phyloP scores from a whole-genome alignment of 1,140 invertebrate species.

The Eriosoma lanigerum region DNA sequence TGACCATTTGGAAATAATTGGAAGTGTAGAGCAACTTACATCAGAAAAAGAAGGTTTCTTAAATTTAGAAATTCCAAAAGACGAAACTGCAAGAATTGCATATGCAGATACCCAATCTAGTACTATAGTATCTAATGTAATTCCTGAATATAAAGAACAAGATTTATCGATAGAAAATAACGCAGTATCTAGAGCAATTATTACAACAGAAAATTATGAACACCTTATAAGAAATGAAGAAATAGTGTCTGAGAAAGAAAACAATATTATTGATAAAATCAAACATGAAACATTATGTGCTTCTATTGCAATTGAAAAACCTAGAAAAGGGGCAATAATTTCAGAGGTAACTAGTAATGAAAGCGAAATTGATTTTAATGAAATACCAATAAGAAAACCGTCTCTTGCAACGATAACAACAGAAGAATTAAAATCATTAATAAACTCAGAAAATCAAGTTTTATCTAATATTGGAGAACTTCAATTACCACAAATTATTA shows the following conservation, averaged over 20 bases:
- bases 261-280: neutral
- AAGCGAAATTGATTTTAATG: neutral
- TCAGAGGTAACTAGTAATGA: constrained; percentile 11
- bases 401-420: neutral
- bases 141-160: constrained; percentile 60
- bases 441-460: constrained; percentile 34
- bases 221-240: constrained; percentile 25
- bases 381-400: neutral
- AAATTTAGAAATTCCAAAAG: constrained; percentile 55
- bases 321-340: neutral
- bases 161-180: constrained; percentile 10
- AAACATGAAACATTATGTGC: neutral
- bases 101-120: constrained; percentile 59
- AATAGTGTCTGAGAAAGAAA: constrained; percentile 34
- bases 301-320: neutral
- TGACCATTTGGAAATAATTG: constrained; percentile 15
- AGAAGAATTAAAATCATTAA: constrained; percentile 37
- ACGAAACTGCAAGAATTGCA: constrained; percentile 58
- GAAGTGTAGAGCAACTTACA: constrained; percentile 57
- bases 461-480: constrained; percentile 23
- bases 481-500: neutral
- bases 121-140: constrained; percentile 61
- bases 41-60: constrained; percentile 58
- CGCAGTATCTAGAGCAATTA: neutral
- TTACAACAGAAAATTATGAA: constrained; percentile 45